phyloP scores from a whole-genome alignment of 2,888 invertebrate species.

The Ochropleura plecta region DNA sequence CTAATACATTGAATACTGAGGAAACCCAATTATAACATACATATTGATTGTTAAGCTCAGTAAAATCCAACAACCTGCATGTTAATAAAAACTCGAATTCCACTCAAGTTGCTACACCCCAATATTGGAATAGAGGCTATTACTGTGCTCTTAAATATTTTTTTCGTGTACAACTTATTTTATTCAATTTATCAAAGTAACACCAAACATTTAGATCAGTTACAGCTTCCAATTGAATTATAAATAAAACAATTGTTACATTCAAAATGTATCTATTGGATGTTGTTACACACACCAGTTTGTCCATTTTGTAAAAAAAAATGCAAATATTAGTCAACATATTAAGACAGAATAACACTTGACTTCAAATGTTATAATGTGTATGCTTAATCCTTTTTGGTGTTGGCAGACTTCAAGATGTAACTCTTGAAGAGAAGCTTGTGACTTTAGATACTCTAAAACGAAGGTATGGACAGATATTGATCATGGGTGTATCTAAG shows the following conservation, averaged over 20 bases:
- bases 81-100: constrained; percentile 65
- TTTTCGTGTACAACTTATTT: constrained; percentile 1
- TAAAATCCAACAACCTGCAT: constrained; percentile 80
- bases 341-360: constrained; percentile 42
- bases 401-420: constrained; percentile 12
- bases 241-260: not conserved
- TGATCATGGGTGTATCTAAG: constrained; percentile 40
- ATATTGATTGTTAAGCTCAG: constrained; percentile 61
- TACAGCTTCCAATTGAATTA: constrained; percentile 26
- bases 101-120: constrained; percentile 17
- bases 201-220: not conserved
- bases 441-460: constrained; percentile 30
- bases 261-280: constrained; percentile 7
- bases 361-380: constrained; percentile 34
- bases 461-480: constrained; percentile 32
- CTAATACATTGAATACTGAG: constrained; percentile 78
- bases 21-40: constrained; percentile 69
- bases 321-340: constrained; percentile 16
- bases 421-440: constrained; percentile 12
- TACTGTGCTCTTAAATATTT: constrained; percentile 22
- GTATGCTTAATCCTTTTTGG: constrained; percentile 8
- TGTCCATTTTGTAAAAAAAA: constrained; percentile 34
- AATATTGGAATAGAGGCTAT: constrained; percentile 21
- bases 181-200: not conserved
- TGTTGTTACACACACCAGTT: constrained; percentile 12